Conservation (phyloP, 2,113 vertebrate genomes). For the Suncus etruscus region DNA sequence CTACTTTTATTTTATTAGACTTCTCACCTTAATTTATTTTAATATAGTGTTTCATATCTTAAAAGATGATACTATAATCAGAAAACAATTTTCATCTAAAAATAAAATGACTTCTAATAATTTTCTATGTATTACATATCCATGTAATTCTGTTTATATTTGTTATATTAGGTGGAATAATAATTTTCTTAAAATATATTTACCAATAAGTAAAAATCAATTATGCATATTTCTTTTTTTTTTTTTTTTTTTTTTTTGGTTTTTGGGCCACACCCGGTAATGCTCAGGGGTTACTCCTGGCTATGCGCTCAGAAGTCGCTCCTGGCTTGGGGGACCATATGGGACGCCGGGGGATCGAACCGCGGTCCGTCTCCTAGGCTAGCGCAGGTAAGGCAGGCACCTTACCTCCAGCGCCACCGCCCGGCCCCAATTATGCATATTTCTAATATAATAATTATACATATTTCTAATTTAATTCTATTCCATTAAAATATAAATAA, state of each 20-base stretch:
- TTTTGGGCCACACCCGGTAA: too few species aligned
- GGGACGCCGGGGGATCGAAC: too few species aligned
- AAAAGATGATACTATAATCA: conserved; percentile 6
- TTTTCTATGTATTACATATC: background rate
- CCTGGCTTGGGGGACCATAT: too few species aligned
- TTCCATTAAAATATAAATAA: conserved; percentile 25
- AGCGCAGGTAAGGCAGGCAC: too few species aligned
- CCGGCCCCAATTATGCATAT: background rate
- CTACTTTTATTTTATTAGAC: background rate
- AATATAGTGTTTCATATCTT: background rate
- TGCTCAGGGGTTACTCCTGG: too few species aligned
- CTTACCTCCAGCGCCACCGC: too few species aligned
- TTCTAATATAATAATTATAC: background rate
- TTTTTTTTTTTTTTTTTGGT: too few species aligned
- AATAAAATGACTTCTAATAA: background rate
- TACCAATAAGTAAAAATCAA: conserved; percentile 35
- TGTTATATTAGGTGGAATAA: background rate
- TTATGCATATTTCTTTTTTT: background rate
- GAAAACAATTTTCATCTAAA: conserved; percentile 5
- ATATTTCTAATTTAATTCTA: conserved; percentile 8
- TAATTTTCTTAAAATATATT: conserved; percentile 38
- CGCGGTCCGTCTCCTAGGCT: too few species aligned
- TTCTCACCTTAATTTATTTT: background rate
- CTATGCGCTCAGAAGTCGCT: too few species aligned
- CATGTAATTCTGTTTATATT: background rate